Conservation (phyloP, 2,113 vertebrate genomes). For the Albula glossodonta region DNA sequence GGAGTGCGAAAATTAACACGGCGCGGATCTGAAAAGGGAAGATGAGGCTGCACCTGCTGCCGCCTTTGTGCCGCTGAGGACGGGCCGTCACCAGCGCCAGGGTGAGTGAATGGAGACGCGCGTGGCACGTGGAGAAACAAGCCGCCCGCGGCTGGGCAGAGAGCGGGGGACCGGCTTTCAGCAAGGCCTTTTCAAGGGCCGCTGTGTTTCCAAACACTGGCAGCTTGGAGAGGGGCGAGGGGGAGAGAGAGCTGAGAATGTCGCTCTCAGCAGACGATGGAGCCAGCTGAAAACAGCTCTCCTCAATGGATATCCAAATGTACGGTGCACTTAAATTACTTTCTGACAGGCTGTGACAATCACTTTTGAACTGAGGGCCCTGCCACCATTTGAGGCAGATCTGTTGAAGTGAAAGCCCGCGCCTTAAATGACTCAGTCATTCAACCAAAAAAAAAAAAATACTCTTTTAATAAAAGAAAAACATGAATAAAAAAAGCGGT, state of each 20-base stretch:
- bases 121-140: conserved; percentile 45
- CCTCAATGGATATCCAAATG: background rate
- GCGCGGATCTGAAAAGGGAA: conserved; percentile 82
- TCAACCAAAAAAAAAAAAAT: conserved; percentile 10
- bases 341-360: background rate
- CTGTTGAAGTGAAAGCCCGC: background rate
- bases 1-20: conserved; percentile 83
- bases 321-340: background rate
- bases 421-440: no score
- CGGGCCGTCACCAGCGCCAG: conserved; percentile 75
- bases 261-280: background rate
- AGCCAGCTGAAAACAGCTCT: background rate
- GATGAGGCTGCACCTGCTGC: conserved; percentile 83
- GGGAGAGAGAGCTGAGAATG: background rate
- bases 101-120: conserved; percentile 51
- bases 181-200: conserved; percentile 24
- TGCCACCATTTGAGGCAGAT: background rate
- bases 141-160: background rate
- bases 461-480: background rate
- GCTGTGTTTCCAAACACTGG: conserved; percentile 8
- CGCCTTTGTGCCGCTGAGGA: conserved; percentile 76
- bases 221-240: background rate
- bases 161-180: conserved; percentile 16
- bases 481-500: background rate
- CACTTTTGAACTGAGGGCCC: background rate